Conservation (phyloP, 2,888 invertebrate genomes). For the Morpho deidamia region DNA sequence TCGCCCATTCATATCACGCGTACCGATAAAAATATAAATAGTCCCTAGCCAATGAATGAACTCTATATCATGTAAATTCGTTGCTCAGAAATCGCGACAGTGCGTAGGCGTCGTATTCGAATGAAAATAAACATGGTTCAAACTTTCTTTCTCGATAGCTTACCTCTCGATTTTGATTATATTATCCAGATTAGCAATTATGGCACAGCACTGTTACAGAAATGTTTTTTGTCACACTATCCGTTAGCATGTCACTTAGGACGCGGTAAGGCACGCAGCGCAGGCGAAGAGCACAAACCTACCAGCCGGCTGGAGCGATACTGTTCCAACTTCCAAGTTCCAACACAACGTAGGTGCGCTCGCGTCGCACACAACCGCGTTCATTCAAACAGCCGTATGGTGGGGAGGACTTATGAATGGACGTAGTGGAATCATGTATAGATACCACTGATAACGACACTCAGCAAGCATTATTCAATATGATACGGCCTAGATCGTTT, state of each 20-base stretch:
- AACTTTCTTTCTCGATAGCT: slow-evolving; percentile 32
- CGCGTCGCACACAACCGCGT: slow-evolving; percentile 59
- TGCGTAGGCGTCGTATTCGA: slow-evolving; percentile 69
- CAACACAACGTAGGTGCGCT: slow-evolving; percentile 52
- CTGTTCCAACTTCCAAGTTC: slow-evolving; percentile 47
- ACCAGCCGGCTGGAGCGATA: slow-evolving; percentile 54
- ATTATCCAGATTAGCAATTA: slow-evolving; percentile 73
- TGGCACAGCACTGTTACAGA: slow-evolving; percentile 51
- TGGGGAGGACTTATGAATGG: slow-evolving; percentile 73
- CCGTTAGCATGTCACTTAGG: slow-evolving; percentile 54
- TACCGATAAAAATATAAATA: slow-evolving; percentile 69
- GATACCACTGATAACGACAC: slow-evolving; percentile 51
- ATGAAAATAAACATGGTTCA: slow-evolving; percentile 66
- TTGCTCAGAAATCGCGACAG: slow-evolving; percentile 74
- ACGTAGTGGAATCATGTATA: slow-evolving; percentile 61
- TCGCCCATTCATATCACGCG: slow-evolving; percentile 67
- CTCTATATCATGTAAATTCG: slow-evolving; percentile 74
- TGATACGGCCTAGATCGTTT: slow-evolving; percentile 37
- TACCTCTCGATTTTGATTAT: slow-evolving; percentile 72
- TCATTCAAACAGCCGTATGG: slow-evolving; percentile 57
- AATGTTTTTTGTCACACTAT: slow-evolving; percentile 54
- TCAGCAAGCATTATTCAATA: slow-evolving; percentile 55
- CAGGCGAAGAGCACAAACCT: slow-evolving; percentile 34
- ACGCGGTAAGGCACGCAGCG: slow-evolving; percentile 36
- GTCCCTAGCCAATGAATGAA: slow-evolving; percentile 68